Percentiles rank a stretch among this genome's conserved stretches.
Evolutionary conservation across 1,140 invertebrate genomes (phyloP).

Genomic region (Pseudachorutes palmiensis): DNA sequence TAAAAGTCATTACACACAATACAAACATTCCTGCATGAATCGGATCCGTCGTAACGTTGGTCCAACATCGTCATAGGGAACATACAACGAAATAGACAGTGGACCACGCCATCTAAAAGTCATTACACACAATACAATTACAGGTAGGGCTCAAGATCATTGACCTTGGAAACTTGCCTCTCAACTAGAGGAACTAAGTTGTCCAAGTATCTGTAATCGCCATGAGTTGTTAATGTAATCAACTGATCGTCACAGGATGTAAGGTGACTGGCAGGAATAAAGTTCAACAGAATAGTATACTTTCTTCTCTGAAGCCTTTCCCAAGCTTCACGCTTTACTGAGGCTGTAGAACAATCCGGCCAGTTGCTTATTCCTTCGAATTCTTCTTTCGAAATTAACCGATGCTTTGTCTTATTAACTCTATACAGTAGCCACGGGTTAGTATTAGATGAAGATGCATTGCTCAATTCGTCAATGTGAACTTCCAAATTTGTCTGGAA

Average conservation of each 20-base stretch:
- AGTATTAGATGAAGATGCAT: neutral
- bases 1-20: too few relatives aligned
- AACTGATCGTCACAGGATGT: slow-evolving; percentile 39
- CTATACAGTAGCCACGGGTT: neutral
- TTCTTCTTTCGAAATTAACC: neutral
- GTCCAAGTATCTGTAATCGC: slow-evolving; percentile 43
- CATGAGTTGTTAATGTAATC: slow-evolving; percentile 47
- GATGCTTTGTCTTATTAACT: neutral
- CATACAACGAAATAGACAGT: slow-evolving; percentile 45
- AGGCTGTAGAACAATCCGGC: neutral
- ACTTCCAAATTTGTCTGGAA: too few relatives aligned
- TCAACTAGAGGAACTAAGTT: slow-evolving; percentile 43
- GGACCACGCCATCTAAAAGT: slow-evolving; percentile 46
- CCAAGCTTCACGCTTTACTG: neutral
- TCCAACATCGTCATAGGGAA: slow-evolving; percentile 42
- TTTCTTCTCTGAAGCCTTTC: neutral
- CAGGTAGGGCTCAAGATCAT: too few relatives aligned
- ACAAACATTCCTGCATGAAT: slow-evolving; percentile 39
- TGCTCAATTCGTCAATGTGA: neutral
- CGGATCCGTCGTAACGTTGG: slow-evolving; percentile 37
- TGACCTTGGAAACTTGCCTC: too few relatives aligned
- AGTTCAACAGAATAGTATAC: neutral
- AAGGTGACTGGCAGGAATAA: neutral
- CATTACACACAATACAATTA: too few relatives aligned
- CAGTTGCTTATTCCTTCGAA: neutral